These are phyloP conservation scores for Archivesica marissinica DNA, from an alignment of 1,140 invertebrate species.

Conservation along the genomic window DNA sequence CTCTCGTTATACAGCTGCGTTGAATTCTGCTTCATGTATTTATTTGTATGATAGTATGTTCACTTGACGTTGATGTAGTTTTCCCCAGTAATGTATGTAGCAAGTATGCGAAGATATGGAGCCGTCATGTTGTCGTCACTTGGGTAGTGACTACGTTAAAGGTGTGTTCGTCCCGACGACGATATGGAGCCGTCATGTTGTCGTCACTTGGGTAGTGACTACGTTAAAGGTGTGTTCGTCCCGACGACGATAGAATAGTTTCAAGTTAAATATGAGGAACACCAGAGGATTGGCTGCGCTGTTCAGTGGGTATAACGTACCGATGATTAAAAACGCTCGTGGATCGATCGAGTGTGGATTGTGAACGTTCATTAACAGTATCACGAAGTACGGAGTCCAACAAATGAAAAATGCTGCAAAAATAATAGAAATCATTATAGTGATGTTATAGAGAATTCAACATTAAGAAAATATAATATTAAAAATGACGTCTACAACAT, in stretches of 20 bases:
- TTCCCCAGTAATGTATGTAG: too few relatives aligned
- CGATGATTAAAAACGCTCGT: background rate
- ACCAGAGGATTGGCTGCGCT: constrained; percentile 32
- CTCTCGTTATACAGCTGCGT: too few relatives aligned
- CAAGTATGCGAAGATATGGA: too few relatives aligned
- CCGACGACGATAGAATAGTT: background rate
- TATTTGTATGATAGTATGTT: too few relatives aligned
- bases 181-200: too few relatives aligned
- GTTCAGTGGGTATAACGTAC: constrained; percentile 18
- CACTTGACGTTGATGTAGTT: too few relatives aligned
- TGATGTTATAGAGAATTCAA: too few relatives aligned
- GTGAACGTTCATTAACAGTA: background rate
- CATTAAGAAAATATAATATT: too few relatives aligned
- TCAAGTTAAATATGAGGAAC: constrained; percentile 14
- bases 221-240: background rate
- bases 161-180: background rate
- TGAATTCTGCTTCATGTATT: too few relatives aligned
- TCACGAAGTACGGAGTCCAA: constrained; percentile 41
- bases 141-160: background rate
- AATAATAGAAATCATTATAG: background rate
- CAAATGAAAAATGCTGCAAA: constrained; percentile 47
- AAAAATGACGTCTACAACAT: too few relatives aligned
- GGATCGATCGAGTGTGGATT: background rate
- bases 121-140: background rate
- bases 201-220: background rate